phyloP scores from a whole-genome alignment of 30 jellyfish, hydroid and myxozoan genomes.

The Turritopsis dohrnii region DNA sequence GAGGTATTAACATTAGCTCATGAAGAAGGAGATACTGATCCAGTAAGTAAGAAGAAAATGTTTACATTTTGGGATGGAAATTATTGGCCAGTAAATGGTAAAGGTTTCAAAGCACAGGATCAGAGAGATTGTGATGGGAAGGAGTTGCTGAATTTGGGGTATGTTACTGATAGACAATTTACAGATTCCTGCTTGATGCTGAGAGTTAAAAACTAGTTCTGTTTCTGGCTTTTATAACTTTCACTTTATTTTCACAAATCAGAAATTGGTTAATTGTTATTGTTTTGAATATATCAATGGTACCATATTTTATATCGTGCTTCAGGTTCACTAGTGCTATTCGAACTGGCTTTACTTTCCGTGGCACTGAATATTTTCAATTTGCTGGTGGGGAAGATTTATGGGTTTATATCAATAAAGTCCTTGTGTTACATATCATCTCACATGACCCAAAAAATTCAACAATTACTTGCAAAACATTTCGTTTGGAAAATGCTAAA shows the following conservation, averaged over 20 bases:
- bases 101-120: constrained; percentile 69
- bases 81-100: constrained; percentile 69
- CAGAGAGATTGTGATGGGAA: constrained; percentile 49
- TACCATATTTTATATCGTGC: not conserved
- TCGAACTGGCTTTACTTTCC: constrained; percentile 62
- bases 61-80: constrained; percentile 44
- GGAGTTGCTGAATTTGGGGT: constrained; percentile 42
- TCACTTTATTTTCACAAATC: not conserved
- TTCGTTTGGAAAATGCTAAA: constrained; percentile 5
- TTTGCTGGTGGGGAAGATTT: constrained; percentile 89
- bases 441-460: not conserved
- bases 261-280: not conserved
- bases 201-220: not conserved
- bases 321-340: constrained; percentile 70
- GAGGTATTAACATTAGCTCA: constrained; percentile 34
- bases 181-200: not conserved
- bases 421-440: constrained; percentile 6
- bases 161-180: not conserved
- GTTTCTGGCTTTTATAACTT: not conserved
- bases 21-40: constrained; percentile 51
- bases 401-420: constrained; percentile 52
- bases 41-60: constrained; percentile 45
- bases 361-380: constrained; percentile 59
- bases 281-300: not conserved
- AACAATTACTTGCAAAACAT: constrained; percentile 12